Evolutionary conservation across 2,797 vertebrate genomes (phyloP).

Genomic region (Myoxocephalus aenaeus): DNA sequence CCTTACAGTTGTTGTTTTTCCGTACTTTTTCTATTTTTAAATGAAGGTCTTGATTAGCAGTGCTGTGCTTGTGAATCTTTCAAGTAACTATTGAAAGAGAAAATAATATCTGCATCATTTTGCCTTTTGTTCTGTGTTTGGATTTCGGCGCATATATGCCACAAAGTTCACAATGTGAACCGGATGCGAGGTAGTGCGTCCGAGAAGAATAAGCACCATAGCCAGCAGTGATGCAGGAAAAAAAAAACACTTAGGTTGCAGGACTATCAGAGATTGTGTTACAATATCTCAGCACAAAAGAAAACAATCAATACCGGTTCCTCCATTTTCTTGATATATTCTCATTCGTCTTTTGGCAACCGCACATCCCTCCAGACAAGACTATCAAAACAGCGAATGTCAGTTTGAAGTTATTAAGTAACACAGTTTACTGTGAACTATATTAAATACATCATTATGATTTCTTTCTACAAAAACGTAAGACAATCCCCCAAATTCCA

Average conservation of each 20-base stretch:
- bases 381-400: background rate
- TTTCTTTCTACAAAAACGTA: background rate
- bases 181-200: background rate
- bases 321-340: background rate
- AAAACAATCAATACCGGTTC: background rate
- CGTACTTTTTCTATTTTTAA: background rate
- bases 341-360: background rate
- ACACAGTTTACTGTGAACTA: background rate
- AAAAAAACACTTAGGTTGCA: background rate
- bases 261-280: background rate
- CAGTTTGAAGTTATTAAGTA: background rate
- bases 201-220: background rate
- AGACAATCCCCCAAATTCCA: background rate
- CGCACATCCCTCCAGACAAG: background rate
- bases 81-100: background rate
- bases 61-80: background rate
- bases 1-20: slow-evolving; percentile 2
- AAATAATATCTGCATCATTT: background rate
- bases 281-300: background rate
- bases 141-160: background rate
- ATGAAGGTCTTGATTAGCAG: background rate
- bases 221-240: background rate
- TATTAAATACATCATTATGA: background rate
- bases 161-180: background rate
- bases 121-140: background rate